Evolutionary conservation across 2,797 vertebrate species (phyloP).

Genomic region (Telmatherina bonti): DNA sequence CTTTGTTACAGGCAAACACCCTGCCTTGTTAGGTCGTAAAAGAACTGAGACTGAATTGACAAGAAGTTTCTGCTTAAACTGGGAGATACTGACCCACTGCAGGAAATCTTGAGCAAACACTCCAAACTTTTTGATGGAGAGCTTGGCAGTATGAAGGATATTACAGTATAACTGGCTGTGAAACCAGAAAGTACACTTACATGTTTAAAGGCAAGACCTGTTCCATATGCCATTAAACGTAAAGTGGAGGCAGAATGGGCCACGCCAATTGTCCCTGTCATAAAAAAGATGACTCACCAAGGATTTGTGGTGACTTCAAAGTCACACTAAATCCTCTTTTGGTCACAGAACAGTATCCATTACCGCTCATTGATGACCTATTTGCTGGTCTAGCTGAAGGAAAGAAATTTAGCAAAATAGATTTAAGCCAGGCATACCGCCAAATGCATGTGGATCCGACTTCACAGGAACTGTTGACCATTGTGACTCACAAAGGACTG

Average conservation of each 20-base stretch:
- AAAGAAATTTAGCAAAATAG: conserved; percentile 22
- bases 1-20: neutral
- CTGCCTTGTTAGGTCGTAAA: neutral
- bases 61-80: too few species aligned
- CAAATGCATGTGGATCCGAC: conserved; percentile 28
- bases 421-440: conserved; percentile 27
- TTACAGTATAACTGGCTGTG: neutral
- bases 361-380: conserved; percentile 8
- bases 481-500: conserved; percentile 28
- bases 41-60: too few species aligned
- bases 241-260: neutral
- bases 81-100: too few species aligned
- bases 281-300: neutral
- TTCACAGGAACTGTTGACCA: conserved; percentile 26
- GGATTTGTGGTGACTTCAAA: conserved; percentile 38
- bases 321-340: conserved; percentile 31
- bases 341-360: conserved; percentile 20
- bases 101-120: too few species aligned
- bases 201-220: neutral
- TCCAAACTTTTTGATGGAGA: too few species aligned
- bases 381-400: conserved; percentile 14
- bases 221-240: neutral
- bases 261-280: neutral
- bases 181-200: neutral
- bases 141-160: conserved; percentile 10